Conservation (phyloP, 2,797 vertebrate genomes). For the Setipinna tenuifilis region DNA sequence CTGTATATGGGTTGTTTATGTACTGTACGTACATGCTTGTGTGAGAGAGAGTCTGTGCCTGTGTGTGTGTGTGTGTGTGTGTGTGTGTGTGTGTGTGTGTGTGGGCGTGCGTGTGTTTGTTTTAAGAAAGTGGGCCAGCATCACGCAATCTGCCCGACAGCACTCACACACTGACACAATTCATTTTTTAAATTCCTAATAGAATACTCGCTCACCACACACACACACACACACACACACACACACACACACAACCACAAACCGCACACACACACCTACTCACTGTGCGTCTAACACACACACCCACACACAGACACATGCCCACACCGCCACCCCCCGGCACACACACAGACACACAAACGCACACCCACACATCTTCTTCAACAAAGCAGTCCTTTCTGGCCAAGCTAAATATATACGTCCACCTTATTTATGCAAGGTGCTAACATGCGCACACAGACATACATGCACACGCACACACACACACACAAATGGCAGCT, state of each 20-base stretch:
- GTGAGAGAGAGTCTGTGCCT: too few relatives aligned
- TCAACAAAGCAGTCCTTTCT: too few relatives aligned
- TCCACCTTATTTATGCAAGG: too few relatives aligned
- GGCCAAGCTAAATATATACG: too few relatives aligned
- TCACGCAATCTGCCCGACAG: not conserved
- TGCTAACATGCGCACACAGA: not conserved
- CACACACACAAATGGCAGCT: not conserved
- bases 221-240: not conserved
- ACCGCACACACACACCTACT: slow-evolving; percentile 64
- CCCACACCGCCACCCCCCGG: too few relatives aligned
- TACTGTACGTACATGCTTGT: too few relatives aligned
- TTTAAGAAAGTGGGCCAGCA: not conserved
- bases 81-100: not conserved
- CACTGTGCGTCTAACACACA: too few relatives aligned
- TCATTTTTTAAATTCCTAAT: slow-evolving; percentile 5
- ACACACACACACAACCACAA: slow-evolving; percentile 46
- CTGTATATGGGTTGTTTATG: not conserved
- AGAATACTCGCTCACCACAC: not conserved
- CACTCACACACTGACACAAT: slow-evolving; percentile 12
- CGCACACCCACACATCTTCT: not conserved
- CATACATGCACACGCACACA: not conserved
- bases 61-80: too few relatives aligned
- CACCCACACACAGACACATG: too few relatives aligned
- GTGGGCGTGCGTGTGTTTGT: not conserved
- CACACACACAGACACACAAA: slow-evolving; percentile 26